Percentiles rank a stretch among this genome's conserved stretches.
These are phyloP conservation scores for Hucho hucho DNA, from an alignment of 2,113 vertebrate species.

Conservation along the genomic window DNA sequence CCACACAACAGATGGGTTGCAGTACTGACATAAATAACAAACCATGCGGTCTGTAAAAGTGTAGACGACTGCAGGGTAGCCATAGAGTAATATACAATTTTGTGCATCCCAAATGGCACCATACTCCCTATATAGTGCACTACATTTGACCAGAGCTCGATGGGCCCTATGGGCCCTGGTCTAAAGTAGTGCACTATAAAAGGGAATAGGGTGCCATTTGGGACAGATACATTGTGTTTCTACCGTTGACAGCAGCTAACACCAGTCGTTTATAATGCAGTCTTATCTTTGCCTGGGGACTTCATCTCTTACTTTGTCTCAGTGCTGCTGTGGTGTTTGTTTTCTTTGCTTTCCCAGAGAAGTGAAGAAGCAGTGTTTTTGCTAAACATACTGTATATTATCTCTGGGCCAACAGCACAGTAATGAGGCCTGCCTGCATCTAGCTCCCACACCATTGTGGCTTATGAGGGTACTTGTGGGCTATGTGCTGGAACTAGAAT, in stretches of 20 bases:
- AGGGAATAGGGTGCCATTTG: not conserved
- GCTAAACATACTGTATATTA: not conserved
- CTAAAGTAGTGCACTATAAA: not conserved
- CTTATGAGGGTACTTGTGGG: not conserved
- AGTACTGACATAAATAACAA: too few relatives aligned
- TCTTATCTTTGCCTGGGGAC: not conserved
- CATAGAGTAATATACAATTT: too few relatives aligned
- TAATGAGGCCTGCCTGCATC: not conserved
- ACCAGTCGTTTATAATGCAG: too few relatives aligned
- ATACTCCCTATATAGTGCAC: too few relatives aligned
- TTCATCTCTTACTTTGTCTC: not conserved
- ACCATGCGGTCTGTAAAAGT: too few relatives aligned
- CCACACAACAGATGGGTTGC: too few relatives aligned
- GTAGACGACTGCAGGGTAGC: too few relatives aligned
- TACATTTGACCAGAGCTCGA: not conserved
- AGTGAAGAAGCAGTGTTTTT: not conserved
- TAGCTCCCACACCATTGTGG: not conserved
- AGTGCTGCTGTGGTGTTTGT: not conserved
- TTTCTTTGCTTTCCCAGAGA: not conserved
- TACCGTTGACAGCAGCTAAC: too few relatives aligned
- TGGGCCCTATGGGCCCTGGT: not conserved
- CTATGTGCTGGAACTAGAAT: slow-evolving; percentile 14
- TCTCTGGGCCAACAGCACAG: not conserved
- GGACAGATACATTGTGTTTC: not conserved
- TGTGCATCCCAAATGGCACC: too few relatives aligned